Evolutionary conservation across 1,140 invertebrate genomes (phyloP).

Genomic region (Monochamus saltuarius): DNA sequence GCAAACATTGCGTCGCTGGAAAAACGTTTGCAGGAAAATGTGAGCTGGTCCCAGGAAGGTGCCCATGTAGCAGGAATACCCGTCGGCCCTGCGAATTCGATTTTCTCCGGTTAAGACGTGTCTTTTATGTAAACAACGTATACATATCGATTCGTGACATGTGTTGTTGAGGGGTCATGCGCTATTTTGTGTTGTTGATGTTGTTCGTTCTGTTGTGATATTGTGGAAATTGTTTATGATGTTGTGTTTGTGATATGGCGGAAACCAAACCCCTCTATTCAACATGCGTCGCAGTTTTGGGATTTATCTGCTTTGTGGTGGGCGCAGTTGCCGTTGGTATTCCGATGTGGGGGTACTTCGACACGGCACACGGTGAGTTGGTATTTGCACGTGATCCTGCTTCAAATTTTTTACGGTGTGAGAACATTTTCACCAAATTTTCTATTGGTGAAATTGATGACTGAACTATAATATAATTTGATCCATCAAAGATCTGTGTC

Average conservation of each 20-base stretch:
- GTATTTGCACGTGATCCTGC: too few species aligned
- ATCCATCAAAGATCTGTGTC: too few species aligned
- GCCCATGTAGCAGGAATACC: too few species aligned
- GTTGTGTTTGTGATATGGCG: conserved; percentile 45
- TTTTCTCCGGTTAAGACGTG: conserved; percentile 9
- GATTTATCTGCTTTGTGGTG: conserved; percentile 74
- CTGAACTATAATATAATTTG: too few species aligned
- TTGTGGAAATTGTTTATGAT: conserved; percentile 10
- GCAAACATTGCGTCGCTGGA: not conserved
- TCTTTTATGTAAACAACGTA: conserved; percentile 9
- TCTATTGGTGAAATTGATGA: too few species aligned
- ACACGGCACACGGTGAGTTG: conserved; percentile 60
- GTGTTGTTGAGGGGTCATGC: conserved; percentile 16
- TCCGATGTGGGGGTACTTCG: conserved; percentile 79
- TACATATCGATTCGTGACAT: conserved; percentile 14
- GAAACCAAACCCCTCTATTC: conserved; percentile 63
- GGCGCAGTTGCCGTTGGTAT: conserved; percentile 72
- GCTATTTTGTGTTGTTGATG: conserved; percentile 14
- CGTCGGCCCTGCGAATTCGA: not conserved
- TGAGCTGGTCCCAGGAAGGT: not conserved
- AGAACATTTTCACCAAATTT: too few species aligned
- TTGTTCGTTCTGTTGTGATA: conserved; percentile 16
- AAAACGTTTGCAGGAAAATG: conserved; percentile 12
- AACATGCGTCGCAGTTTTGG: conserved; percentile 71
- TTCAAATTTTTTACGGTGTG: too few species aligned